phyloP scores from a whole-genome alignment of 37 sponge, comb jelly and placozoan genomes.

The Crambe crambe region DNA sequence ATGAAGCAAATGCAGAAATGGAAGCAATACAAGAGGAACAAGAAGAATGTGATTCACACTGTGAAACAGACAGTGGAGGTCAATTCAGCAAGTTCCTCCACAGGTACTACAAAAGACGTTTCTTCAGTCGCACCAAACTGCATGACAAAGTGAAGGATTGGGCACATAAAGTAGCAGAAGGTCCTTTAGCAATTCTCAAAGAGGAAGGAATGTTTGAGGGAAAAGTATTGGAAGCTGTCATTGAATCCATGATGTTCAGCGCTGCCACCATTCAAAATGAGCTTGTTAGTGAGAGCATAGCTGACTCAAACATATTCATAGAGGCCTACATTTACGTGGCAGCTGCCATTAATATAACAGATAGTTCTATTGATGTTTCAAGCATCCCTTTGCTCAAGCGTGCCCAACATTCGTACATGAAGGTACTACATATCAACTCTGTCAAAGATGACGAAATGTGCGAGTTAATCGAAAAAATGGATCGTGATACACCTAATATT shows the following conservation, averaged over 20 bases:
- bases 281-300: neutral
- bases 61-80: neutral
- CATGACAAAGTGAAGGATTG: neutral
- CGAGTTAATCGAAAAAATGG: neutral
- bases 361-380: neutral
- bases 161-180: neutral
- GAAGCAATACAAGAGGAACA: neutral
- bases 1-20: neutral
- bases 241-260: slow-evolving; percentile 45
- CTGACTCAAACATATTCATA: slow-evolving; percentile 30
- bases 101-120: neutral
- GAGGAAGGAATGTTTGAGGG: slow-evolving; percentile 14
- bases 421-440: neutral
- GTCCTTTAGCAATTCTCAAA: slow-evolving; percentile 7
- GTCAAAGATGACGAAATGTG: neutral
- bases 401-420: neutral
- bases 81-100: neutral
- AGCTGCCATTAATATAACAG: slow-evolving; percentile 21
- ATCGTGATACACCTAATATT: neutral
- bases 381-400: neutral
- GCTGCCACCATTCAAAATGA: slow-evolving; percentile 45
- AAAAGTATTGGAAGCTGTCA: slow-evolving; percentile 2
- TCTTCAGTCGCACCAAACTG: neutral
- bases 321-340: slow-evolving; percentile 22
- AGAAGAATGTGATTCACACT: neutral